A percentile compares a stretch with the other conserved stretches of the same genome.
Evolutionary conservation across 2,113 vertebrate species (phyloP).

Genomic region (Oreochromis spilurus): DNA sequence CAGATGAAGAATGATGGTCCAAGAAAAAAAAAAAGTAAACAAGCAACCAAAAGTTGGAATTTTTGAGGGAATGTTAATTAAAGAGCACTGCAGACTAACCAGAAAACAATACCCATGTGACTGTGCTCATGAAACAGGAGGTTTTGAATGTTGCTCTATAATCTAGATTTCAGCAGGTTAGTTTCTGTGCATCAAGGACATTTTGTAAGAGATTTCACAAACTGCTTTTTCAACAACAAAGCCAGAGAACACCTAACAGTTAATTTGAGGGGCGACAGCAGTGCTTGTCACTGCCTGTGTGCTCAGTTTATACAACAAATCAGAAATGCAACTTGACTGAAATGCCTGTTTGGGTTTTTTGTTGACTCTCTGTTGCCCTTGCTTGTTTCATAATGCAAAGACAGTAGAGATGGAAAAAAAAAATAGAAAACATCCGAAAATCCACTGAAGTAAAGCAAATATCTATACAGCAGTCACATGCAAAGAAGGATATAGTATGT

Average conservation of each 20-base stretch:
- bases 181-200: background rate
- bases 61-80: slow-evolving; percentile 28
- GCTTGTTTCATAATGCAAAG: background rate
- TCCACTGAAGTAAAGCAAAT: slow-evolving; percentile 2
- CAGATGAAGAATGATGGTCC: background rate
- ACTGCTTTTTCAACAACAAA: slow-evolving; percentile 17
- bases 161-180: slow-evolving; percentile 34
- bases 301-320: slow-evolving; percentile 25
- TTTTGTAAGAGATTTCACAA: slow-evolving; percentile 11
- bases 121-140: background rate
- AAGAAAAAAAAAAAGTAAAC: background rate
- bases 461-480: slow-evolving; percentile 5
- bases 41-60: background rate
- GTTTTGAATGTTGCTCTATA: slow-evolving; percentile 32
- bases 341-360: slow-evolving; percentile 14
- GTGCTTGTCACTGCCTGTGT: slow-evolving; percentile 51
- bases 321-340: slow-evolving; percentile 46
- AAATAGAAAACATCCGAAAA: background rate
- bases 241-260: slow-evolving; percentile 34
- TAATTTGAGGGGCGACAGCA: slow-evolving; percentile 48
- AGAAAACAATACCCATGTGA: background rate
- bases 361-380: background rate
- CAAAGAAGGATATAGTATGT: background rate
- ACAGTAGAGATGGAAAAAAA: background rate
- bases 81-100: background rate